Conservation (phyloP, 2,113 vertebrate species). For the Heloderma charlesbogerti region DNA sequence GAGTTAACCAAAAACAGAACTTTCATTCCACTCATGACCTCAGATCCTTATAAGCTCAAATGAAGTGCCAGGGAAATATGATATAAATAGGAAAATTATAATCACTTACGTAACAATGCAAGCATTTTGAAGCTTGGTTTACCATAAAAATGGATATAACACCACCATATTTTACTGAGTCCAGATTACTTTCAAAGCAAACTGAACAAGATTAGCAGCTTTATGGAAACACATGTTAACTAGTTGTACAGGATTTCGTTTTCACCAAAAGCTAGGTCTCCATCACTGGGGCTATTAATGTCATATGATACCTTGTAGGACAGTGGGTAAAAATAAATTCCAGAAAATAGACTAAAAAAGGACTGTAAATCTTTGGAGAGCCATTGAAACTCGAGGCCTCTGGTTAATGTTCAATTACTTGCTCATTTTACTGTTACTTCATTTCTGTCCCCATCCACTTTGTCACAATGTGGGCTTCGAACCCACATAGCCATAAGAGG, state of each 20-base stretch:
- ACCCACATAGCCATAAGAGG: not conserved
- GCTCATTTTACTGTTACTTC: not conserved
- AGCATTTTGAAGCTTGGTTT: slow-evolving; percentile 68
- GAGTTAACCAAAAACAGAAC: slow-evolving; percentile 69
- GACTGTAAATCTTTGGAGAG: slow-evolving; percentile 49
- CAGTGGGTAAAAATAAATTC: slow-evolving; percentile 54
- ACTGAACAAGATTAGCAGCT: slow-evolving; percentile 60
- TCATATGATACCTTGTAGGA: slow-evolving; percentile 28
- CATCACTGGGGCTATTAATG: slow-evolving; percentile 49
- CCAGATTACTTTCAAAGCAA: slow-evolving; percentile 69
- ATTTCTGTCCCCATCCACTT: slow-evolving; percentile 18
- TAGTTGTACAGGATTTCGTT: slow-evolving; percentile 48
- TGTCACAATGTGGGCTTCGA: not conserved
- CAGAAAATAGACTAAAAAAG: slow-evolving; percentile 39
- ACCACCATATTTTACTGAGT: slow-evolving; percentile 64
- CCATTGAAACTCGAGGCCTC: slow-evolving; percentile 12
- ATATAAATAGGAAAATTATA: slow-evolving; percentile 73
- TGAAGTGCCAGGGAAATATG: slow-evolving; percentile 74
- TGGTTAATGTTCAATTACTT: slow-evolving; percentile 24
- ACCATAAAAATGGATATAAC: slow-evolving; percentile 70
- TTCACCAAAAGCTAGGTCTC: slow-evolving; percentile 39
- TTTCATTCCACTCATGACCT: slow-evolving; percentile 67
- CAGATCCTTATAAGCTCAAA: slow-evolving; percentile 73
- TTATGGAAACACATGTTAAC: slow-evolving; percentile 65
- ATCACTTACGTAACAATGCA: slow-evolving; percentile 76